A percentile compares a stretch with the other conserved stretches of the same genome.
These are phyloP conservation scores for Dicerorhinus sumatrensis DNA, from an alignment of 2,113 vertebrate genomes.

Conservation along the genomic window DNA sequence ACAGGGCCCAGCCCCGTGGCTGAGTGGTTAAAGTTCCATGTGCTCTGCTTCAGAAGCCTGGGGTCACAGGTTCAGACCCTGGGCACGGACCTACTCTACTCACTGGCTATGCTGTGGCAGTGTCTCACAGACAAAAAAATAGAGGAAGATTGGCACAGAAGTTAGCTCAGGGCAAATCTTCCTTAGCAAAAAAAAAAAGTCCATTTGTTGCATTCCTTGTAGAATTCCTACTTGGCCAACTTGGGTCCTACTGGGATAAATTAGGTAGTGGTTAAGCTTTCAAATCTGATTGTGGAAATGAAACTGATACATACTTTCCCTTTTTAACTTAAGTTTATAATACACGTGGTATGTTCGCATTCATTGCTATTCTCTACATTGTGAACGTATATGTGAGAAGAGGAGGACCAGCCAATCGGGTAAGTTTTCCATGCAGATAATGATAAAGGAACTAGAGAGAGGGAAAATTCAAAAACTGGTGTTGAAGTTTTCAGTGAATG, in stretches of 20 bases:
- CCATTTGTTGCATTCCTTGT: background rate
- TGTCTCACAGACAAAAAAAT: no score
- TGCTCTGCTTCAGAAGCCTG: no score
- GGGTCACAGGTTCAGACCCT: no score
- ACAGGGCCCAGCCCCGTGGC: background rate
- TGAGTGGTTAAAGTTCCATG: no score
- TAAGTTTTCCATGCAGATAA: slow-evolving; percentile 32
- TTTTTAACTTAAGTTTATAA: background rate
- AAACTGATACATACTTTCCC: background rate
- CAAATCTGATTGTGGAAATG: background rate
- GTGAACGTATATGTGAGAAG: background rate
- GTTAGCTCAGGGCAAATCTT: no score
- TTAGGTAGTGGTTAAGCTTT: slow-evolving; percentile 10
- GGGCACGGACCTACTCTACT: no score
- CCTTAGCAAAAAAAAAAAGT: background rate
- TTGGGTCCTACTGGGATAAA: background rate
- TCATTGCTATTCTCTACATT: background rate
- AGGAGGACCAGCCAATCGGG: background rate
- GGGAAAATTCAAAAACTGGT: background rate
- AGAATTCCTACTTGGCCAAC: background rate
- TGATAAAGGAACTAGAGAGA: background rate
- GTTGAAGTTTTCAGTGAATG: background rate
- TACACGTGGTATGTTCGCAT: background rate
- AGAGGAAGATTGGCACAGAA: no score
- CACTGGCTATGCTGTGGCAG: no score